phyloP scores from a whole-genome alignment of 30 jellyfish, hydroid and myxozoan species.

The Cassiopea andromeda region DNA sequence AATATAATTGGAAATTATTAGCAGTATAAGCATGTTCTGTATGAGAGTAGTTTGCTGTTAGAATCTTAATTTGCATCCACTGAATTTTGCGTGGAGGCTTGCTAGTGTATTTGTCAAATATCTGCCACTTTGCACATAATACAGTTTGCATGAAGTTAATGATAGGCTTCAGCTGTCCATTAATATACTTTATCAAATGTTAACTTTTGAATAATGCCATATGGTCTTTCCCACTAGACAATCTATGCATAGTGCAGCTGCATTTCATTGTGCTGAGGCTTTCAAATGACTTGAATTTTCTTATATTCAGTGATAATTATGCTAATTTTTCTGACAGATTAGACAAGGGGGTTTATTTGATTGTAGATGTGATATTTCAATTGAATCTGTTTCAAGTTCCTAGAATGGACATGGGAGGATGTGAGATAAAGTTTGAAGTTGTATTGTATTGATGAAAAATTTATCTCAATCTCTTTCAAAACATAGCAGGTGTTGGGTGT shows the following conservation, averaged over 20 bases:
- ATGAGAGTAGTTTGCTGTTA: background rate
- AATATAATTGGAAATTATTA: no score
- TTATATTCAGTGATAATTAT: no score
- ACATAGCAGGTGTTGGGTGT: background rate
- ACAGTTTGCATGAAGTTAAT: background rate
- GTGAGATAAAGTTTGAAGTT: no score
- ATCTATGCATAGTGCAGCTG: background rate
- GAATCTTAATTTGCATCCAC: no score
- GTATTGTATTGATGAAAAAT: no score
- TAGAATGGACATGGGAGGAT: no score
- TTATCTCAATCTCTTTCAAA: background rate
- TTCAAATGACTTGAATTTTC: no score
- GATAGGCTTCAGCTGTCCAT: background rate
- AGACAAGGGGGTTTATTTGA: no score
- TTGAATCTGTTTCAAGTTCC: no score
- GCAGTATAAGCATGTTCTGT: background rate
- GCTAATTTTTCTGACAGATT: no score
- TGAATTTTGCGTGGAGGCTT: background rate
- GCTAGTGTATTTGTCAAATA: background rate
- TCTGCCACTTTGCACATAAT: background rate
- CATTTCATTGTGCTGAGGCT: background rate
- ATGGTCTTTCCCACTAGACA: slow-evolving; percentile 5
- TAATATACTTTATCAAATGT: background rate
- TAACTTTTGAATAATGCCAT: background rate
- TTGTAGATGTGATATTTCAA: no score